Evolutionary conservation across 2,888 invertebrate species (phyloP), one percentile per base, ranked within the genome.

Genomic region (Pseudococcus longispinus): DNA sequence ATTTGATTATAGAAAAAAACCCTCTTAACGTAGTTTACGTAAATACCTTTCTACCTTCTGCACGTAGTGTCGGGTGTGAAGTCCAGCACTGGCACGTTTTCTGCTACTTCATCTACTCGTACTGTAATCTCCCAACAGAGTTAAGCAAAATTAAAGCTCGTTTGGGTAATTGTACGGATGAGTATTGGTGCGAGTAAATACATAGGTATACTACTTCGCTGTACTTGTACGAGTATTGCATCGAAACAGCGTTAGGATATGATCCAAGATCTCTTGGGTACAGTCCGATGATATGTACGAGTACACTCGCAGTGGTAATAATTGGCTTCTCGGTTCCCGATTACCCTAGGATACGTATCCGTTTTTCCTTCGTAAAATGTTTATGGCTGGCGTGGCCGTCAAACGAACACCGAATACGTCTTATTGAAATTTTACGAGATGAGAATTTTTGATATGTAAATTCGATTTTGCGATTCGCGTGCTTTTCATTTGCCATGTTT

Each of bases 101-200:
- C 51, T 51, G 0, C 15, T 4, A n/a, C 51, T 6, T n/a, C 5
- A 15, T 65, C 11, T 65, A 11, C 1, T 23, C 23, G 1, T 74
- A n/a, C n/a, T n/a, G n/a, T n/a, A 15, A 37, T n/a, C 23, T 74
- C 74, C 74, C 74, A 1, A 0, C 1, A 74, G 74, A 32, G 37
- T 74, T 74, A 74, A 32, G 26, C 32, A 15, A 37, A 37, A 74
- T 74, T 29, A 32, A 32, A 74, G 74, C 74, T 74, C 29, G 37
- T 74, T 74, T 74, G n/a, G 29, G n/a, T 74, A 74, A 74, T 74
- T 74, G 74, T 37, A n/a, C 74, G n/a, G n/a, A 37, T 74, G 74
- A 74, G 74, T 8, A 32, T 74, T 74, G 37, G 37, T 37, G 9
- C 37, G 9, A 0, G 26, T 65, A 65, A 65, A 65, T 65, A 65